phyloP scores from a whole-genome alignment of 2,888 invertebrate genomes.

The Parascotia fuliginaria region DNA sequence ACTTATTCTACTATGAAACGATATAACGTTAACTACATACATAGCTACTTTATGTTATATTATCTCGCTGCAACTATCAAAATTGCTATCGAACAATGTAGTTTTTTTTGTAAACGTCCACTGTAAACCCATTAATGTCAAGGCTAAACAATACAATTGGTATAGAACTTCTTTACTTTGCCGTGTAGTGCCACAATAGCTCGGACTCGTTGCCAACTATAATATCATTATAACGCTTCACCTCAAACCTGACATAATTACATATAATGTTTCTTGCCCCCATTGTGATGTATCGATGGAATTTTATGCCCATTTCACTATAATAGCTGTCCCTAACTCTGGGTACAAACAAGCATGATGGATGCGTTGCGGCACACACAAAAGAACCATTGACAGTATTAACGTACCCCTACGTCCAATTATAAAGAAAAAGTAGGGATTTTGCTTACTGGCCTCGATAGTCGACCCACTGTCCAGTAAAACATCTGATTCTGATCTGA shows the following conservation, averaged over 20 bases:
- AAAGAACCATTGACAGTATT: conserved; percentile 68
- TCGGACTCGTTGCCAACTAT: conserved; percentile 43
- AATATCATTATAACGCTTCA: conserved; percentile 62
- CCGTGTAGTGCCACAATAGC: conserved; percentile 31
- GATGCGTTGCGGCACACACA: conserved; percentile 72
- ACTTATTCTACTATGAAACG: no score
- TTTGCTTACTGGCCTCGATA: conserved; percentile 59
- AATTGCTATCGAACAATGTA: conserved; percentile 2
- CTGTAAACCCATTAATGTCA: conserved; percentile 20
- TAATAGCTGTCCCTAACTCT: conserved; percentile 60
- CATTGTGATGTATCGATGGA: conserved; percentile 69
- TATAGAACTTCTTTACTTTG: conserved; percentile 21
- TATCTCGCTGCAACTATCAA: background rate
- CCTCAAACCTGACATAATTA: conserved; percentile 71
- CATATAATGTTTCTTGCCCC: conserved; percentile 58
- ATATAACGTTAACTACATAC: no score
- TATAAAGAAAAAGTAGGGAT: conserved; percentile 62
- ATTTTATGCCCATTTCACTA: conserved; percentile 79
- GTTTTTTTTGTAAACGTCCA: conserved; percentile 11
- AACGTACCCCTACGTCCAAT: conserved; percentile 62
- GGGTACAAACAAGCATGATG: conserved; percentile 73
- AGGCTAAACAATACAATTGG: conserved; percentile 27
- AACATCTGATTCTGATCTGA: conserved; percentile 34
- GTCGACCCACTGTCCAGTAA: conserved; percentile 48
- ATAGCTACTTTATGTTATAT: background rate